Evolutionary conservation across 2,113 vertebrate species (phyloP).

Genomic region (Gymnogyps californianus): DNA sequence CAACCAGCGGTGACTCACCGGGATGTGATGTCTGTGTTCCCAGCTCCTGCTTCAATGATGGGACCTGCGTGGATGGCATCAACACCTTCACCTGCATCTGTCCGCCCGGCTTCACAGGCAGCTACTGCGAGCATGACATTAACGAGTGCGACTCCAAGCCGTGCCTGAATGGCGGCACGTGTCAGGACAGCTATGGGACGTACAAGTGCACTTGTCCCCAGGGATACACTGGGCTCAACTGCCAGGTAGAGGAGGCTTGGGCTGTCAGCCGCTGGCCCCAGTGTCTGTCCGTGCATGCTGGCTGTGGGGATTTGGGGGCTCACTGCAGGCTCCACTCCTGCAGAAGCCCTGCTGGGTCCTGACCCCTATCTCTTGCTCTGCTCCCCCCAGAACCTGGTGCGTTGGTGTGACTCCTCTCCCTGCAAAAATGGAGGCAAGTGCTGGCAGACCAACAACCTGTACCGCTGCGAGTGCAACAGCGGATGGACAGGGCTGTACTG

Average conservation of each 20-base stretch:
- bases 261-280: rapidly evolving
- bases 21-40: neutral
- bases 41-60: slow-evolving; percentile 96
- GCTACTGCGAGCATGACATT: slow-evolving; percentile 94
- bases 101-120: slow-evolving; percentile 89
- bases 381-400: slow-evolving; percentile 83
- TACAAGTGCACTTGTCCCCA: slow-evolving; percentile 95
- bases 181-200: slow-evolving; percentile 92
- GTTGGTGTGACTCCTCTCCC: slow-evolving; percentile 91
- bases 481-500: slow-evolving; percentile 94
- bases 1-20: rapidly evolving
- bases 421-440: slow-evolving; percentile 92
- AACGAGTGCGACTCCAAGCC: slow-evolving; percentile 95
- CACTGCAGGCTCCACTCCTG: neutral
- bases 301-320: neutral
- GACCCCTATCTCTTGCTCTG: neutral
- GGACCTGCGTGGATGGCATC: slow-evolving; percentile 92
- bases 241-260: slow-evolving; percentile 80
- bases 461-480: slow-evolving; percentile 87
- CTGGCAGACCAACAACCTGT: slow-evolving; percentile 87
- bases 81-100: slow-evolving; percentile 92
- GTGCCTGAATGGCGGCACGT: slow-evolving; percentile 91
- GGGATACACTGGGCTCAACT: slow-evolving; percentile 91
- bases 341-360: neutral
- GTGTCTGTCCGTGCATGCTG: rapidly evolving